Evolutionary conservation across 2,888 invertebrate species (phyloP).

Genomic region (Nomada fucata): DNA sequence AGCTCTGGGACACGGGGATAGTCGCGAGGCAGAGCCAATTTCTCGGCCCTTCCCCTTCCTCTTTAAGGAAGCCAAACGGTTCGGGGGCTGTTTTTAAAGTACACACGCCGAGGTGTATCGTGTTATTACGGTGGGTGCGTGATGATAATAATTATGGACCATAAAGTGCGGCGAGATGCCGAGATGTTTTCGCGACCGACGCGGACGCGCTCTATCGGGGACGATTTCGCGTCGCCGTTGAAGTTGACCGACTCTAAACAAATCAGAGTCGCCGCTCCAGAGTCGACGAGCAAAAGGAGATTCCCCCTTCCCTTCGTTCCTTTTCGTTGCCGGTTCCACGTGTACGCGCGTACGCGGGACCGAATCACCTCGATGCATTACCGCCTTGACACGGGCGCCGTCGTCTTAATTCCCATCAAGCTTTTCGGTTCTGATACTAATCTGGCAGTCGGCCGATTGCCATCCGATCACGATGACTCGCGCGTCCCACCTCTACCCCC

Average conservation of each 20-base stretch:
- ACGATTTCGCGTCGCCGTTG: neutral
- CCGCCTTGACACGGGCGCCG: constrained; percentile 59
- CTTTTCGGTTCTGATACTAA: constrained; percentile 71
- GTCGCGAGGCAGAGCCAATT: constrained; percentile 2
- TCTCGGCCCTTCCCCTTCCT: constrained; percentile 10
- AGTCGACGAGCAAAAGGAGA: constrained; percentile 22
- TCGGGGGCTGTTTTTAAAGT: constrained; percentile 50
- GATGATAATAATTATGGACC: constrained; percentile 57
- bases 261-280: constrained; percentile 21
- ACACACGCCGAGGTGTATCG: constrained; percentile 40
- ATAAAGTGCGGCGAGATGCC: constrained; percentile 39
- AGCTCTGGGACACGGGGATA: neutral
- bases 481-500: constrained; percentile 28
- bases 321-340: neutral
- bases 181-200: constrained; percentile 35
- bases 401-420: constrained; percentile 73
- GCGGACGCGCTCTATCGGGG: neutral
- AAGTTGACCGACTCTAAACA: constrained; percentile 1
- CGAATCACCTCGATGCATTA: constrained; percentile 63
- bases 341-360: constrained; percentile 32
- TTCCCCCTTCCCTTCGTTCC: neutral
- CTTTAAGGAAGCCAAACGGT: constrained; percentile 27
- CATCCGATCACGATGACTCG: constrained; percentile 68
- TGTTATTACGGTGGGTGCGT: constrained; percentile 50
- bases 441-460: constrained; percentile 73